A percentile compares a stretch with the other conserved stretches of the same genome.
phyloP scores from a whole-genome alignment of 2,797 vertebrate species.

The Arnoldichthys spilopterus region DNA sequence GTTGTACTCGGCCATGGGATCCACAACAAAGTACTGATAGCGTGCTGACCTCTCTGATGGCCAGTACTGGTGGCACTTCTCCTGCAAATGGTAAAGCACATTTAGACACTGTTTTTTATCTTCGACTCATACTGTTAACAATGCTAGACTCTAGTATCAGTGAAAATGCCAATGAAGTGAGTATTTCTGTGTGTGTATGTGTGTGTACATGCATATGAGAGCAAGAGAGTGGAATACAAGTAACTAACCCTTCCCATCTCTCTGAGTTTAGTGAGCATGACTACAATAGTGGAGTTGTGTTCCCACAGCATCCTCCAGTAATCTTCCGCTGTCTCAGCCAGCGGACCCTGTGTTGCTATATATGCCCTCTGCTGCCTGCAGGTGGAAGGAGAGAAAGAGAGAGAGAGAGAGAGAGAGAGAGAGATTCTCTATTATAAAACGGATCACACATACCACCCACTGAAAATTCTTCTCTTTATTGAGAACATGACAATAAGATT shows the following conservation, averaged over 20 bases:
- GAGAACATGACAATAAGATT: neutral
- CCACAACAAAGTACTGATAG: slow-evolving; percentile 99
- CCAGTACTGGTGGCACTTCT: slow-evolving; percentile 99
- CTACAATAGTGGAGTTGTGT: slow-evolving; percentile 98
- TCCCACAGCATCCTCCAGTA: slow-evolving; percentile 99
- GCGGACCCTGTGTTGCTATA: slow-evolving; percentile 95
- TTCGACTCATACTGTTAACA: neutral
- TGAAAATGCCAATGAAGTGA: neutral
- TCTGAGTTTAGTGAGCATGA: slow-evolving; percentile 98
- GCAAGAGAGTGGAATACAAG: slow-evolving; percentile 18
- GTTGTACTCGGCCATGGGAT: slow-evolving; percentile 99
- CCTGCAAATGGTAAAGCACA: slow-evolving; percentile 74
- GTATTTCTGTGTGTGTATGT: neutral
- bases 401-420: neutral
- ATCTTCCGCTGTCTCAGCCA: slow-evolving; percentile 98
- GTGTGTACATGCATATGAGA: neutral
- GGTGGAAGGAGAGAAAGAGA: slow-evolving; percentile 21
- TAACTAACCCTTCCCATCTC: slow-evolving; percentile 96
- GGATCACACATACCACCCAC: neutral
- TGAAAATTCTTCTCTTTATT: neutral
- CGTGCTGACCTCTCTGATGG: slow-evolving; percentile 95
- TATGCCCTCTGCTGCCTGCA: slow-evolving; percentile 94
- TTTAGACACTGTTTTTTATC: neutral
- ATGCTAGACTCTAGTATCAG: too few relatives aligned
- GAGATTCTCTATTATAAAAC: neutral